Evolutionary conservation across 2,113 vertebrate genomes (phyloP), one percentile per base, ranked within the genome.

Genomic region (Pheucticus melanocephalus): DNA sequence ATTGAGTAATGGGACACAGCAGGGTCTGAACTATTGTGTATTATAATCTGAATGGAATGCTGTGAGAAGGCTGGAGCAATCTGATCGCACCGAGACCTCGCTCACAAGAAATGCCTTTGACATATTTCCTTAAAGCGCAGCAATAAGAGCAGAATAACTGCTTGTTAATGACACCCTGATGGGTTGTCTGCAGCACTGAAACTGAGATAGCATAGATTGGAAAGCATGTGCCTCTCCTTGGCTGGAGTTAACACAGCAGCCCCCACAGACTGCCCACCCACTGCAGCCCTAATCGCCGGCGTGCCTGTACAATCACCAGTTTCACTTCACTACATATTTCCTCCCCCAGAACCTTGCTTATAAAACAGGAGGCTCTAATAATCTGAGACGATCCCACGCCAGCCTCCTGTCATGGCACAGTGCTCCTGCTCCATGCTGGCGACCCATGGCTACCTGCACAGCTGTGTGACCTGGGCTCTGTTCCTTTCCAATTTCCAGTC

Each of bases 31-130:
- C 94, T 96, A 96, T 95, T 95, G 96, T 97, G 96, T 94, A 97
- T 96, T 95, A 96, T 97, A 97, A 97, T 96, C 86, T 96, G 96
- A 97, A 97, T 95, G 97, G 97, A 97, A 97, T 97, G 97, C 95
- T 96, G 89, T 87, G 94, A 94, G 92, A 96, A 95, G 96, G 94
- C 91, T 94, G 86, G 39, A 96, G 97, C 96, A 97, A 95, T 94
- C 93, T 94, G 97, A 97, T 97, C 94, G 71, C 91, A 81, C 82
- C 27, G 59, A 86, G 92, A 90, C 83, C 92, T 96, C 10, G 21
- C 91, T 96, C 95, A 82, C 82, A 69, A 97, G 95, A 97, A 97
- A 97, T 94, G 91, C 95, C 85, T 96, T 95, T 97, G 90, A 94
- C 94, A 92, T 95, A 85, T 94, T 95, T 95, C 94, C 94, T 96